Base-by-base conservation (phyloP, 2,797 vertebrate genomes). In the Aulostomus chinensis region DNA sequence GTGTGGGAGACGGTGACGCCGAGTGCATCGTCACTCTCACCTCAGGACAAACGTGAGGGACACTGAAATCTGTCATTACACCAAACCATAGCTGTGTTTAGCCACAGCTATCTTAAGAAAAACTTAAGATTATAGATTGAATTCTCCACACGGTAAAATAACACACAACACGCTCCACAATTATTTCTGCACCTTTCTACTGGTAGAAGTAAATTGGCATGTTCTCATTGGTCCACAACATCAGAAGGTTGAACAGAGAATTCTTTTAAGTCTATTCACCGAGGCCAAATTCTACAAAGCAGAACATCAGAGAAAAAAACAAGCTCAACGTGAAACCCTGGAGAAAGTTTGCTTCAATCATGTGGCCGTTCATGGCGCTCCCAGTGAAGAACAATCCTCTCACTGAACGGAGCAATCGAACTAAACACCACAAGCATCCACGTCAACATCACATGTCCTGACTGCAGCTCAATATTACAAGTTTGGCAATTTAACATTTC, bases 21-120 rank as follows among this genome's bases (percentile, higher is more conserved):
- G 83, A 69, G 58, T 52, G 46, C 65, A 62, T 34, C 78, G 77
- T 74, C 75, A 76, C 36, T 69, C 66, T 84, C 58, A 54, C 73
- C 67, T 73, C 56, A 54, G 51, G 60, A 57, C 36, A 61, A 86
- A 83, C 21, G 65, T 73, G 61, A 81, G 61, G 60, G 65, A 81
- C 46, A 38, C 37, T 62, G 68, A 58, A 77, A 82, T 87, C 72
- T 88, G 79, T 89, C 76, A 89, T 90, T 87, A 89, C 37, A 66
- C 60, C 37, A 77, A 77, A 86, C 81, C 83, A 73, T 14, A 37
- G 63, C 42, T 83, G 73, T 79, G 74, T 83, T 80, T 83, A 78
- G 74, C 36, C 37, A 10, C 34, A 48, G 58, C 76, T 68, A 79
- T 86, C 69, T 79, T 76, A 73, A 60, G 57, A n/a, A n/a, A n/a